Evolutionary conservation across 2,888 invertebrate genomes (phyloP).

Genomic region (Parascotia fuliginaria): DNA sequence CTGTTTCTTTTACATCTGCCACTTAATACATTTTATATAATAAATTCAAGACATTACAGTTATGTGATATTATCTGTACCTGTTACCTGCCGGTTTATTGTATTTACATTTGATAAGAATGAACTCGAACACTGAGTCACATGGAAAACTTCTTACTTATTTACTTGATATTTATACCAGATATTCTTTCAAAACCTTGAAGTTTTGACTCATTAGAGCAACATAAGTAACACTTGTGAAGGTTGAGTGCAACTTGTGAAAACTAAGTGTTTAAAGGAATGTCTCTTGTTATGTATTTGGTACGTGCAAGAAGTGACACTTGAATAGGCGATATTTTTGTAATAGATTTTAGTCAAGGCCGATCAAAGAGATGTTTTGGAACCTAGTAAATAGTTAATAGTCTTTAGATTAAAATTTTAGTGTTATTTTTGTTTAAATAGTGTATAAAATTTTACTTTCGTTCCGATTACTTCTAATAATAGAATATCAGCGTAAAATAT

Average conservation of each 20-base stretch:
- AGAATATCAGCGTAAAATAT: no score
- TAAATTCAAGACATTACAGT: background rate
- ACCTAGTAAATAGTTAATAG: no score
- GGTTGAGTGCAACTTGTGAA: background rate
- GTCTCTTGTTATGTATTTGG: background rate
- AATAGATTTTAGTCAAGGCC: no score
- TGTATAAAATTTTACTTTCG: no score
- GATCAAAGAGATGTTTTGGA: no score
- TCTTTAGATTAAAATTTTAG: no score
- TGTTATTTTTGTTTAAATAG: background rate
- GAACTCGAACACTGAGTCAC: slow-evolving; percentile 22
- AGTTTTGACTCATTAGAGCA: background rate
- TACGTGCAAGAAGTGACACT: background rate
- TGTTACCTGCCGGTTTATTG: slow-evolving; percentile 3
- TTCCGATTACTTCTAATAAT: no score
- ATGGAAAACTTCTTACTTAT: slow-evolving; percentile 7
- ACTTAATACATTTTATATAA: background rate
- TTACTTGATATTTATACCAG: background rate
- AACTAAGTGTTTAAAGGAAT: background rate
- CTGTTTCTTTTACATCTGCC: no score
- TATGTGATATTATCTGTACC: slow-evolving; percentile 8
- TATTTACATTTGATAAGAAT: slow-evolving; percentile 30
- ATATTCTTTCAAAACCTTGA: background rate
- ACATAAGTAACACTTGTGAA: background rate
- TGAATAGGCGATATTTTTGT: no score